Evolutionary conservation across 2,113 vertebrate genomes (phyloP).

Genomic region (Hyperoodon ampullatus): DNA sequence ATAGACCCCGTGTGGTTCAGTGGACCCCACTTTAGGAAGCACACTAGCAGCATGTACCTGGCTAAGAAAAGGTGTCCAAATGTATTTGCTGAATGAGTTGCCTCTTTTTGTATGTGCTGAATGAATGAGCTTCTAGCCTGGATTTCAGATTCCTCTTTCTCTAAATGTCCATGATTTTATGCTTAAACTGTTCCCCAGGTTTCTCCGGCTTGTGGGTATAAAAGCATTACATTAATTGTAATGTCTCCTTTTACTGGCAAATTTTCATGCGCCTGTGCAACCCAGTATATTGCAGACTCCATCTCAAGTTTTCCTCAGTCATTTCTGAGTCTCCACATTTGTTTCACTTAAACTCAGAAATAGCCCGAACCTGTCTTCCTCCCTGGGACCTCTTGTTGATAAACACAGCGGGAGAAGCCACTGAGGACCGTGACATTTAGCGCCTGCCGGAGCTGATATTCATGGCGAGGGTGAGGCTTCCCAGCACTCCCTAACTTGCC

Average conservation of each 20-base stretch:
- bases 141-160: background rate
- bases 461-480: background rate
- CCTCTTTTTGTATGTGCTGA: background rate
- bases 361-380: background rate
- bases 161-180: background rate
- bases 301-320: background rate
- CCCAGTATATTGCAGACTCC: background rate
- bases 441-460: background rate
- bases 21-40: background rate
- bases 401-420: background rate
- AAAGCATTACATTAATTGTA: background rate
- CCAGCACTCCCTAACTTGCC: no score
- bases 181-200: background rate
- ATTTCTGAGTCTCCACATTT: background rate
- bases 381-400: background rate
- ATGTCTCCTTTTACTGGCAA: background rate
- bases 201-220: background rate
- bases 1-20: no score
- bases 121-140: background rate
- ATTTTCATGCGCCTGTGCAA: background rate
- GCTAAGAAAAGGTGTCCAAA: background rate
- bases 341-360: background rate
- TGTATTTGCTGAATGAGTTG: background rate
- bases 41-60: no score
- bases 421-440: background rate